Conservation (phyloP, 1,140 invertebrate species). For the Meloidogyne exigua region DNA sequence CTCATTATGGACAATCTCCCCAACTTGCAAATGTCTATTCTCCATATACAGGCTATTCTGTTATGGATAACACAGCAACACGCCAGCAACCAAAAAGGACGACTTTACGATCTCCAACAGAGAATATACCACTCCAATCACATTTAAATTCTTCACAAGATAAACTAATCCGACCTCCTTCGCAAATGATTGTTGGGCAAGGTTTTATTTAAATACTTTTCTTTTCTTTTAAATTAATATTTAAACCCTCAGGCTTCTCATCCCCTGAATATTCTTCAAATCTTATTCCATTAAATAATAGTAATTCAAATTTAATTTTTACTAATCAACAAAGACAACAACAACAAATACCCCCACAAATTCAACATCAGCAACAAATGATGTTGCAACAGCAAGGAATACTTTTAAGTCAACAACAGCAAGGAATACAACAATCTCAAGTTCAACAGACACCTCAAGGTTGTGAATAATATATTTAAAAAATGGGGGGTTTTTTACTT, state of each 20-base stretch:
- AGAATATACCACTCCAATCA: not conserved
- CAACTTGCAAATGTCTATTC: not conserved
- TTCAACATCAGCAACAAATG: not conserved
- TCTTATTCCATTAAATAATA: not conserved
- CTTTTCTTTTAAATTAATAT: not conserved
- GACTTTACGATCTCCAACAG: not conserved
- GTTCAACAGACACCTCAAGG: not conserved
- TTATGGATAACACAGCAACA: too few species aligned
- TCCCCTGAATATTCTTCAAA: not conserved
- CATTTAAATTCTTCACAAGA: not conserved
- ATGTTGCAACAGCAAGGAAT: not conserved
- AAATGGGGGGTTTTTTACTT: too few species aligned
- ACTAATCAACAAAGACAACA: not conserved
- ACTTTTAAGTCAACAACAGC: not conserved
- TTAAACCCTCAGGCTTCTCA: not conserved
- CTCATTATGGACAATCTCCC: not conserved
- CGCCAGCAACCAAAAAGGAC: not conserved
- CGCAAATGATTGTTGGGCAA: not conserved
- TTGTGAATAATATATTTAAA: too few species aligned
- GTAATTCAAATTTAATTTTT: not conserved
- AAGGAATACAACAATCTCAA: not conserved
- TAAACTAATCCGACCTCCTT: not conserved
- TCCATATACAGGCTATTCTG: not conserved
- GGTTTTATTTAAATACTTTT: too few species aligned
- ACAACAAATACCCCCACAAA: constrained; percentile 7